Percentiles rank a stretch among this genome's conserved stretches.
phyloP scores from a whole-genome alignment of 2,113 vertebrate species.

The Hipposideros armiger region DNA sequence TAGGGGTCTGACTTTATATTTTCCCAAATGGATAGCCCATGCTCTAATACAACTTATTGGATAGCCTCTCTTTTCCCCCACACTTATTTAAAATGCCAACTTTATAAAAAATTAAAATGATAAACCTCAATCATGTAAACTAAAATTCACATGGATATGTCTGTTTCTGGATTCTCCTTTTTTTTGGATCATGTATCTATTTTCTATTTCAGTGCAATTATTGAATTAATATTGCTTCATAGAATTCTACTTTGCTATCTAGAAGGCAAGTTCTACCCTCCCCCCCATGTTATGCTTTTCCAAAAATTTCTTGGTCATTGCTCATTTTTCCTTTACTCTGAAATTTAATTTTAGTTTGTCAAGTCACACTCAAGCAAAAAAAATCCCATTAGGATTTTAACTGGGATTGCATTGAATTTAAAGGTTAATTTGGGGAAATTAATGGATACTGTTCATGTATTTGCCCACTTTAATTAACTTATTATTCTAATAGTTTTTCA shows the following conservation, averaged over 20 bases:
- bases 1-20: neutral
- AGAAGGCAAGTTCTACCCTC: neutral
- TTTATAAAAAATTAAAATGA: neutral
- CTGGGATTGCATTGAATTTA: neutral
- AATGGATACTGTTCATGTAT: neutral
- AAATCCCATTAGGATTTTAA: neutral
- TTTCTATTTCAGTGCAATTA: constrained; percentile 39
- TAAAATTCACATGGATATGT: neutral
- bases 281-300: neutral
- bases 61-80: neutral
- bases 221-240: constrained; percentile 49
- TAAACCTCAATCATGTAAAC: neutral
- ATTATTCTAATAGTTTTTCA: constrained; percentile 47
- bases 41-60: neutral
- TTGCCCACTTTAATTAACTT: constrained; percentile 37
- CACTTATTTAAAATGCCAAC: constrained; percentile 9
- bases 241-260: neutral
- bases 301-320: constrained; percentile 45
- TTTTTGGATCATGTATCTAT: neutral
- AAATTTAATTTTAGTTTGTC: constrained; percentile 34
- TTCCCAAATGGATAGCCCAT: neutral
- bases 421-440: constrained; percentile 47
- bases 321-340: constrained; percentile 4
- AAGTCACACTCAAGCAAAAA: neutral
- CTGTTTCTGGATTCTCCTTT: neutral